Conservation (phyloP, 92 coral and sea anemone species). For the Umimayanthus kanabou region DNA sequence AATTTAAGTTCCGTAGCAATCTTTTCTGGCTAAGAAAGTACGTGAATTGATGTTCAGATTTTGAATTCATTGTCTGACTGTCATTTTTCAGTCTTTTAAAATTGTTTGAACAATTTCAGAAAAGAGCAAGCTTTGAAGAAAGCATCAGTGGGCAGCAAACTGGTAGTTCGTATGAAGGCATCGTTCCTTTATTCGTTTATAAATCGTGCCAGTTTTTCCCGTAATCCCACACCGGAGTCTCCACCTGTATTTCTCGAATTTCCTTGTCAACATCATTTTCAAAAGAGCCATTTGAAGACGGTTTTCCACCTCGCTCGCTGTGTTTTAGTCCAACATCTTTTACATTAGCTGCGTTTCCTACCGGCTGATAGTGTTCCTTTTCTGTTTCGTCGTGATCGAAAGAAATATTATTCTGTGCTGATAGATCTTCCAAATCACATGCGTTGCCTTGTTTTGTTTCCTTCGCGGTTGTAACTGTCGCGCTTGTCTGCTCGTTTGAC, state of each 20-base stretch:
- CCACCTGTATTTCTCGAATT: neutral
- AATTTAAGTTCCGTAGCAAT: too few relatives aligned
- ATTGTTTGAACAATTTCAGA: too few relatives aligned
- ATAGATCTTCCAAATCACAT: neutral
- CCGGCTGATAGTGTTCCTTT: neutral
- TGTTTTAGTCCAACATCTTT: neutral
- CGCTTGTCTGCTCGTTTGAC: neutral
- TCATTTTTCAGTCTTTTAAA: too few relatives aligned
- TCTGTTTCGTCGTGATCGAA: neutral
- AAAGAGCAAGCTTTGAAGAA: too few relatives aligned
- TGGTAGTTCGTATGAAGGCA: neutral
- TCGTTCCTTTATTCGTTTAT: neutral
- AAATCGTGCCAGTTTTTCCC: slow-evolving; percentile 40
- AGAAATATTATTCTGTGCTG: neutral
- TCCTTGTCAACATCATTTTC: neutral
- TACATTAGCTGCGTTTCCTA: neutral
- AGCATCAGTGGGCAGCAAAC: too few relatives aligned
- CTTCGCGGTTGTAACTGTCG: neutral
- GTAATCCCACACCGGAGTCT: slow-evolving; percentile 28
- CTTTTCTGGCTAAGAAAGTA: too few relatives aligned
- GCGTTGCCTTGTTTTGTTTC: neutral
- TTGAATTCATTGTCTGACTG: too few relatives aligned
- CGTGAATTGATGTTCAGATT: too few relatives aligned
- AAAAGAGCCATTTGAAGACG: neutral
- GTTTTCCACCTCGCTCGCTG: neutral